A percentile compares a stretch with the other conserved stretches of the same genome.
Evolutionary conservation across 2,888 invertebrate species (phyloP).

Genomic region (Euclidia mi): DNA sequence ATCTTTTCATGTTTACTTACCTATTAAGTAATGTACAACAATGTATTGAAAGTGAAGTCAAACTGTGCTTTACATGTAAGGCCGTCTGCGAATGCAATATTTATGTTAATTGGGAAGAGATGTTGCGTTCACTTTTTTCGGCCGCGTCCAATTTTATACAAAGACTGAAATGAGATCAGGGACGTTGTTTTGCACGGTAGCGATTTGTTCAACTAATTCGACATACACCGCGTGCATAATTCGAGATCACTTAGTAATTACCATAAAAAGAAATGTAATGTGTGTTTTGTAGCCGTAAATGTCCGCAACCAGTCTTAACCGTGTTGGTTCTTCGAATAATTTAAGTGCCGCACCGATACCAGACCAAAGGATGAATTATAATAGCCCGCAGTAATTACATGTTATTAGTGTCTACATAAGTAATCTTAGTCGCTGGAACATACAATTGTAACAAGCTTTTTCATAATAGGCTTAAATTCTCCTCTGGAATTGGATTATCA

Average conservation of each 20-base stretch:
- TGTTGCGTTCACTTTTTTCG: conserved; percentile 64
- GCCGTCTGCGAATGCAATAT: conserved; percentile 63
- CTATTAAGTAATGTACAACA: conserved; percentile 49
- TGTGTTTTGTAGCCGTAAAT: conserved; percentile 8
- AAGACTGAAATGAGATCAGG: conserved; percentile 66
- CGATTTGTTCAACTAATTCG: conserved; percentile 52
- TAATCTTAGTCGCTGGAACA: conserved; percentile 11
- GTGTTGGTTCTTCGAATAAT: conserved; percentile 15
- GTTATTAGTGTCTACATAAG: conserved; percentile 30
- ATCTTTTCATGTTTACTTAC: conserved; percentile 27
- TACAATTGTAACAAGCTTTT: conserved; percentile 11
- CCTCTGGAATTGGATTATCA: conserved; percentile 2
- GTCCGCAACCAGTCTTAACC: conserved; percentile 6
- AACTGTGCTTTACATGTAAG: conserved; percentile 44
- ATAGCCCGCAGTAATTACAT: conserved; percentile 21
- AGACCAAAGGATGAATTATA: conserved; percentile 17
- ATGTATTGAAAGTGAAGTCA: conserved; percentile 53
- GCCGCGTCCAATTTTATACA: conserved; percentile 66
- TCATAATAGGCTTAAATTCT: background rate
- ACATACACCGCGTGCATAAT: conserved; percentile 51
- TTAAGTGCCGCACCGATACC: conserved; percentile 15
- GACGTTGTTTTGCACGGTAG: conserved; percentile 48
- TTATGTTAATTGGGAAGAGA: conserved; percentile 69
- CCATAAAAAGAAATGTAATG: conserved; percentile 41
- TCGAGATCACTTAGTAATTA: conserved; percentile 45